Evolutionary conservation across 1,140 invertebrate species (phyloP), one percentile per base, ranked within the genome.

Genomic region (Hirudo medicinalis): DNA sequence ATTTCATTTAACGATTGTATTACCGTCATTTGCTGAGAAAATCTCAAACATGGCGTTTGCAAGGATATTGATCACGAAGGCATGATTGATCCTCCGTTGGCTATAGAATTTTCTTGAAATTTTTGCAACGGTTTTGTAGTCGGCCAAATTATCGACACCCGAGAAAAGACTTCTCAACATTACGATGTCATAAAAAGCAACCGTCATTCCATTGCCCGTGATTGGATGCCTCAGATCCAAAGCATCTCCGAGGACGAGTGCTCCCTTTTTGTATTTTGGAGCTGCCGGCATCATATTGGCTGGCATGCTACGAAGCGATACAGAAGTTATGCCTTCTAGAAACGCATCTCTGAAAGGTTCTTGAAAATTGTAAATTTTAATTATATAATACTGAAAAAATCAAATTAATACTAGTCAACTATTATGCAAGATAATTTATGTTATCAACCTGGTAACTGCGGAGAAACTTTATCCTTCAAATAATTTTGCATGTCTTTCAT

Each of bases 201-300:
- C 78, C 57, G 72, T 78, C 78, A 79, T 79, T 15, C 78, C 78
- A 5, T 77, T 78, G 15, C 78, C 78, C 27, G 78, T 79, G 25
- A 79, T 72, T 40, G 78, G 78, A 66, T 79, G 78, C 15, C 78
- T 71, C 78, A 79, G 78, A 71, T 79, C 79, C 63, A 78, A 75
- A 69, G 78, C 78, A 71, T 79, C 78, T 15, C 78, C 78, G 2
- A 79, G 71, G 5, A 78, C 72, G 17, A 79, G 54, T 0, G 76
- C 77, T 17, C 78, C 78, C 13, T 74, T 73, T 57, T 76, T 74
- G 40, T 75, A 69, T 2, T 76, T 57, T 4, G 78, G 75, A 32
- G 72, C 73, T 3, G 78, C 75, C 15, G 78, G 77, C 43, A 79
- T 74, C 70, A 76, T 78, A 67, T 76, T 78, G 72, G 75, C 76